Base-by-base conservation (phyloP, 2,888 invertebrate genomes). In the Megalurothrips usitatus region DNA sequence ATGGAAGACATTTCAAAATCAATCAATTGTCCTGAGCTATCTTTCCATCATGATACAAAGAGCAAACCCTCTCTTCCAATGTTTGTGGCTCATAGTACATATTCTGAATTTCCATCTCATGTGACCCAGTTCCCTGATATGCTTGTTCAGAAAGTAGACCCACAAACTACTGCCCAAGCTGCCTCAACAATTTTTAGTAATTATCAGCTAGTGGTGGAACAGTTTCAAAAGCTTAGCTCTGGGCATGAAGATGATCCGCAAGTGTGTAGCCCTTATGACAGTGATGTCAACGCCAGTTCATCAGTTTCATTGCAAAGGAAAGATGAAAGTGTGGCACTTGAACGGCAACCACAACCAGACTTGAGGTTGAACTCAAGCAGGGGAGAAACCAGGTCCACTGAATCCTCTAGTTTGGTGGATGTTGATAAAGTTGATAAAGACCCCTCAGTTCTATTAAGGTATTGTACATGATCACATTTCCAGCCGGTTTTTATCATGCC, bases 81-180 rank as follows among this genome's bases (percentile, higher is more conserved):
- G 68, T 75, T 75, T 75, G 68, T 75, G 68, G 68, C 68, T 75
- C 68, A 75, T 23, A 23, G 68, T 26, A 26, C 68, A 12, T 75
- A 75, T 26, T 26, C 68, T 75, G 68, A 75, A 9, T 75, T 75
- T 12, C 68, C 68, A 23, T 75, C 68, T 12, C 68, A 75, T 12
- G 26, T 75, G 12, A 75, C 68, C 12, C 68, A 75, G 68, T 75
- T 75, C 23, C 26, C 68, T 75, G 68, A 75, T 75, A 75, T 75
- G 23, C 26, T 12, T 10, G 68, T 75, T 12, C 68, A 75, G 68
- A 75, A 75, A 75, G 68, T 75, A 26, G 68, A 11, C 9, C 8
- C 23, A 26, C 23, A 75, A 12, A 4, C 68, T 26, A 8, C 68
- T 75, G 26, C 1, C 9, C 68, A 75, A 26, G 26, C 68, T 9